Percentiles rank a stretch among this genome's conserved stretches.
These are phyloP conservation scores for Acrobasis repandana DNA, from an alignment of 2,888 invertebrate species.

Conservation along the genomic window DNA sequence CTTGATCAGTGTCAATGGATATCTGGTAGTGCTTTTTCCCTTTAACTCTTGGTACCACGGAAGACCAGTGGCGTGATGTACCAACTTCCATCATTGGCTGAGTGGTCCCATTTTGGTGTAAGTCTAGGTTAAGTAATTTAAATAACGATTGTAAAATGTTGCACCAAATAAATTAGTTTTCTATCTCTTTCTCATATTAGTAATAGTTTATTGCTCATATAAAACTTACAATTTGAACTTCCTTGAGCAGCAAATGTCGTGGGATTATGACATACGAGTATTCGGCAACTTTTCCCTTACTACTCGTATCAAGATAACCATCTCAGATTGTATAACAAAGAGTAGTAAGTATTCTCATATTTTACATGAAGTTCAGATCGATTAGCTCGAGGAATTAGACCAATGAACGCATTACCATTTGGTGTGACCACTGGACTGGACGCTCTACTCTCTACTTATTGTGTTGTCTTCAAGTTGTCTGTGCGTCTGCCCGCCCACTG, in stretches of 20 bases:
- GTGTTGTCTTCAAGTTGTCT: constrained; percentile 15
- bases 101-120: too few species aligned
- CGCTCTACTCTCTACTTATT: background rate
- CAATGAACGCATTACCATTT: constrained; percentile 18
- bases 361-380: constrained; percentile 18
- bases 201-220: too few species aligned
- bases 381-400: constrained; percentile 11
- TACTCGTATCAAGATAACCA: constrained; percentile 8
- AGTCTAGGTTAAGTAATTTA: too few species aligned
- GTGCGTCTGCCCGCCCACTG: constrained; percentile 23
- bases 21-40: too few species aligned
- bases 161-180: too few species aligned
- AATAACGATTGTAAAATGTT: too few species aligned
- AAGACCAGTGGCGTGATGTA: too few species aligned
- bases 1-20: too few species aligned
- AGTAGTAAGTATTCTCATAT: background rate
- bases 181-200: too few species aligned
- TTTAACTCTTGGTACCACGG: too few species aligned
- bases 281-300: background rate
- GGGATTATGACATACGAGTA: constrained; percentile 16
- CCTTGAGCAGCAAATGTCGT: constrained; percentile 10
- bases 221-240: constrained; percentile 7
- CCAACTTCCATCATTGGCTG: too few species aligned
- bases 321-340: constrained; percentile 14
- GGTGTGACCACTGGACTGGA: constrained; percentile 8